Evolutionary conservation across 2,888 invertebrate species (phyloP), one percentile per base, ranked within the genome.

Genomic region (Ligdia adustata): DNA sequence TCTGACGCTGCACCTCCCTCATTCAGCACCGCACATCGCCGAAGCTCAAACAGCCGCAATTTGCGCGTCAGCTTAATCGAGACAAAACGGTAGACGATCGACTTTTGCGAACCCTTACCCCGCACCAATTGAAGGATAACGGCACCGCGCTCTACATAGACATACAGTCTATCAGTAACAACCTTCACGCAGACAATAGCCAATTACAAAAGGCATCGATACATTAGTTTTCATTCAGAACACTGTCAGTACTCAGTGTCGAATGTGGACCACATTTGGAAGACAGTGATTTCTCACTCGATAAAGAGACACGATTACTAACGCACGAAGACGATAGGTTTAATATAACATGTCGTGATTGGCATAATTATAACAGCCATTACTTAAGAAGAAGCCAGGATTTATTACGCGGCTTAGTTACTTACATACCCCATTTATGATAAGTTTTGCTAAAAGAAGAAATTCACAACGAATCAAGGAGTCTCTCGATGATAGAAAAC

Each of bases 21-120:
- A 42, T 34, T 54, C 54, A 52, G 39, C 55, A 59, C 55, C 45
- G 43, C 47, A n/a, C n/a, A 52, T 40, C 47, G 51, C 48, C 50
- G 55, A 60, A 60, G 63, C 57, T 60, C 64, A 60, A 65, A 65
- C 63, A n/a, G 58, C 67, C 55, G 64, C 63, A 74, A 78, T 75
- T 69, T 74, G 57, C 64, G 57, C 66, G 69, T 73, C 70, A 67
- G 61, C 66, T 53, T 53, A 68, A 72, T 66, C 62, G 56, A 67
- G 63, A 68, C 60, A 58, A 67, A 69, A 67, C 64, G 60, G 56
- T 59, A 60, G 50, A 66, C 61, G 57, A 67, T 59, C 50, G 47
- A 62, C 57, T 66, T 69, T 66, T 57, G 58, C 57, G 60, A 69
- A 70, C 65, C 63, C 57, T 62, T 63, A 61, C 59, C 59, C 57